Percentiles rank a stretch among this genome's conserved stretches.
Conservation (phyloP, 1,140 invertebrate species). For the Diachasmimorpha longicaudata region DNA sequence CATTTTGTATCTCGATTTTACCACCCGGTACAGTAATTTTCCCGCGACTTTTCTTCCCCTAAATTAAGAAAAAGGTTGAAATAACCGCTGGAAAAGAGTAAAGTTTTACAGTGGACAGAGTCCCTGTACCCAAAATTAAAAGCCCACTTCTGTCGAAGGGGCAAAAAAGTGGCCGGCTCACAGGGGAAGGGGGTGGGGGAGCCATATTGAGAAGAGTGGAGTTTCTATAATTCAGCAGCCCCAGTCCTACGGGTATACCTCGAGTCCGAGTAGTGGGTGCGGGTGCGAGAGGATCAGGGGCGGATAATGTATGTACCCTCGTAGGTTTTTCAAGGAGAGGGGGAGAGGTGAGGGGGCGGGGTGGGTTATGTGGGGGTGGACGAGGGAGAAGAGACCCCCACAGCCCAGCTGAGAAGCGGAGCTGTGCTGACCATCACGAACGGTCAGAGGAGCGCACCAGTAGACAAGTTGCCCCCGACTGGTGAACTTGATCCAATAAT, state of each 20-base stretch:
- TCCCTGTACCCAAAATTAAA: constrained; percentile 44
- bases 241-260: background rate
- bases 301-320: constrained; percentile 60
- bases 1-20: too few species aligned
- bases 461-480: constrained; percentile 53
- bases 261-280: constrained; percentile 33
- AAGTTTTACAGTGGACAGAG: constrained; percentile 7
- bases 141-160: constrained; percentile 34
- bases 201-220: constrained; percentile 23
- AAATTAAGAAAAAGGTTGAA: background rate
- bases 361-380: constrained; percentile 33
- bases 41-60: too few species aligned
- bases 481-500: constrained; percentile 38
- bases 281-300: constrained; percentile 44
- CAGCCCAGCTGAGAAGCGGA: constrained; percentile 47
- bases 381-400: constrained; percentile 35
- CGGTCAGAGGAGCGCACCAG: constrained; percentile 48
- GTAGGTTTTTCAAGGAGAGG: constrained; percentile 24
- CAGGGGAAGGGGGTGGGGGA: background rate
- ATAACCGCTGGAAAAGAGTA: constrained; percentile 2
- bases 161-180: background rate
- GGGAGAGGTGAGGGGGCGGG: constrained; percentile 28
- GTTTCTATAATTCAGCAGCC: constrained; percentile 55
- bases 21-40: too few species aligned
- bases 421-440: constrained; percentile 52